A percentile compares a stretch with the other conserved stretches of the same genome.
phyloP scores from a whole-genome alignment of 1,140 invertebrate species.

The Drosophila ogumai region DNA sequence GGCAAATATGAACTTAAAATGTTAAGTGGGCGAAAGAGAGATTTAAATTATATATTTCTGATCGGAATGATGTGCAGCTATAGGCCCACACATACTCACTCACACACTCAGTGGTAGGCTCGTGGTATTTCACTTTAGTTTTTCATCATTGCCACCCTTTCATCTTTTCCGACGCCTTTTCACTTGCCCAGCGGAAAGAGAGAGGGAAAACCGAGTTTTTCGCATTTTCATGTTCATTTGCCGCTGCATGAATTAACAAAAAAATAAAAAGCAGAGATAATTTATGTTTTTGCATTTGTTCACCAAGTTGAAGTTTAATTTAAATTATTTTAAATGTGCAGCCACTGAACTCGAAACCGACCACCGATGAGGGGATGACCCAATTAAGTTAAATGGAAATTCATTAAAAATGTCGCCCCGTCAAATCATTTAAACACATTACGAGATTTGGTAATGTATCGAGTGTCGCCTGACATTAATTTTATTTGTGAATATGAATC shows the following conservation, averaged over 20 bases:
- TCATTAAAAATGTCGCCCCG: conserved; percentile 27
- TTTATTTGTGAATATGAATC: conserved; percentile 19
- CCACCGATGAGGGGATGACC: conserved; percentile 17
- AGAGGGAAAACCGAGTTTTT: conserved; percentile 31
- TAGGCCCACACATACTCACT: conserved; percentile 14
- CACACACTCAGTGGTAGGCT: neutral
- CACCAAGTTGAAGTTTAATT: conserved; percentile 21
- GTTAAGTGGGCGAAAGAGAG: conserved; percentile 19
- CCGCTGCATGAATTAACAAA: conserved; percentile 43
- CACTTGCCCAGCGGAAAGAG: conserved; percentile 49
- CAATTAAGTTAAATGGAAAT: conserved; percentile 47
- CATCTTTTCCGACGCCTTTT: conserved; percentile 73
- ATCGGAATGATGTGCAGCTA: conserved; percentile 21
- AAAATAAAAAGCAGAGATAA: conserved; percentile 7
- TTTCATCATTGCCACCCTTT: conserved; percentile 60
- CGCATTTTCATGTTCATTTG: conserved; percentile 54
- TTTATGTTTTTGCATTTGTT: conserved; percentile 58
- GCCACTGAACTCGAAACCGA: conserved; percentile 7
- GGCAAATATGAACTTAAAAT: conserved; percentile 26
- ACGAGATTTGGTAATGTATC: conserved; percentile 30
- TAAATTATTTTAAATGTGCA: conserved; percentile 31
- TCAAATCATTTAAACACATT: conserved; percentile 36
- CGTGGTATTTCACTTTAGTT: conserved; percentile 58
- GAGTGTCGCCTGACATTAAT: conserved; percentile 15
- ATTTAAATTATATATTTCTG: conserved; percentile 31